Conservation (phyloP, 2,113 vertebrate genomes). For the Aptenodytes patagonicus region DNA sequence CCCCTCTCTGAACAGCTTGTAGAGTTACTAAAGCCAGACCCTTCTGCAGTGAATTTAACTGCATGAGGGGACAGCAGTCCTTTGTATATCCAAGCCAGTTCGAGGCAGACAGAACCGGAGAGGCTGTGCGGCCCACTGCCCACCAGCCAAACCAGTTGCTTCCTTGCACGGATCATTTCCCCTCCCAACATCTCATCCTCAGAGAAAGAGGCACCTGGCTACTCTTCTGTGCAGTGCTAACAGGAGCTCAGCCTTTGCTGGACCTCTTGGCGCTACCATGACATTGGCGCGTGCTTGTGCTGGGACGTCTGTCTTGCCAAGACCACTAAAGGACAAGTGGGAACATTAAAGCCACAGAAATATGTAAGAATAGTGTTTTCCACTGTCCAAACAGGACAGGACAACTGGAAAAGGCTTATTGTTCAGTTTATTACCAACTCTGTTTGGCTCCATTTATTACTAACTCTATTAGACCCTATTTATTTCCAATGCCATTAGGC, state of each 20-base stretch:
- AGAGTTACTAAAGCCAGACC: background rate
- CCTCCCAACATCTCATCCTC: background rate
- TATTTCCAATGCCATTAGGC: background rate
- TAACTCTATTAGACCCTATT: background rate
- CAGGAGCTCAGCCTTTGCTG: background rate
- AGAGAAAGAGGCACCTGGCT: background rate
- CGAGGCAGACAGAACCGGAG: background rate
- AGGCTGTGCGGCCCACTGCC: background rate
- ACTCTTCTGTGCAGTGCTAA: background rate
- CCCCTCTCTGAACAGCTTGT: background rate
- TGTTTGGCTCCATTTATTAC: background rate
- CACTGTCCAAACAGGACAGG: background rate
- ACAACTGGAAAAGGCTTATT: background rate
- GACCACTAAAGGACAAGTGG: background rate
- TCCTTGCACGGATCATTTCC: background rate
- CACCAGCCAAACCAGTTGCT: background rate
- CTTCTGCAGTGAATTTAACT: background rate
- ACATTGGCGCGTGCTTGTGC: rapidly evolving
- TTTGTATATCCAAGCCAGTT: background rate
- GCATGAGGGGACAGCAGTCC: background rate
- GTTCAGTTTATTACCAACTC: background rate
- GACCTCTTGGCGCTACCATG: background rate
- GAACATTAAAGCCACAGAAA: background rate
- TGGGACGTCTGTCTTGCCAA: background rate
- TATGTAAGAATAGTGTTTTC: background rate